Conservation (phyloP, 2,797 vertebrate species). For the Pitangus sulphuratus region DNA sequence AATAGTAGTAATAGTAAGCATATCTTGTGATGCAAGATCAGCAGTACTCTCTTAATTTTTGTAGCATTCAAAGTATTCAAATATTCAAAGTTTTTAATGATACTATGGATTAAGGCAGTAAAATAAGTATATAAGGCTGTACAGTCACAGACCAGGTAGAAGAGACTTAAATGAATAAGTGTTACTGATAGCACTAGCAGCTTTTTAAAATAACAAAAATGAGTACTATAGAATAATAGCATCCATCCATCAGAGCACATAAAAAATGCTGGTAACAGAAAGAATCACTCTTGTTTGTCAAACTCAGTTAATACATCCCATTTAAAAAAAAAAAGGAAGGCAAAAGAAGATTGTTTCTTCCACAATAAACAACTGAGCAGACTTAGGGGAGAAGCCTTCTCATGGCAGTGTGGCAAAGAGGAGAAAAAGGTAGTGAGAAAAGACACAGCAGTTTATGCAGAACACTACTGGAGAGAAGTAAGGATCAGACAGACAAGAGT, state of each 20-base stretch:
- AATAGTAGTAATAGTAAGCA: neutral
- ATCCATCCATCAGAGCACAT: neutral
- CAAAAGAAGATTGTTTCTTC: neutral
- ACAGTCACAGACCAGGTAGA: neutral
- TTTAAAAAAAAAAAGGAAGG: neutral
- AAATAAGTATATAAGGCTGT: neutral
- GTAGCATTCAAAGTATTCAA: neutral
- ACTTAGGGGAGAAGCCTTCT: neutral
- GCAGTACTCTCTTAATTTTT: neutral
- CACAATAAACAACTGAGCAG: neutral
- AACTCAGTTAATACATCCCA: neutral
- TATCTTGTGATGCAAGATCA: neutral
- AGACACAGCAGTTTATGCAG: neutral
- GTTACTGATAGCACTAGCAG: neutral
- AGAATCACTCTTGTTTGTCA: neutral
- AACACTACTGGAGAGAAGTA: neutral
- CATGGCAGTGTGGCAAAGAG: fast-evolving
- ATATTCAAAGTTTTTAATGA: neutral
- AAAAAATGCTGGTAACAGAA: neutral
- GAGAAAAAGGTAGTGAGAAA: neutral
- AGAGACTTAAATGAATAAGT: neutral
- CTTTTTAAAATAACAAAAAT: neutral
- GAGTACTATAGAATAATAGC: neutral
- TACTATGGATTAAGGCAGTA: neutral
- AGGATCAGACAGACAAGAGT: neutral